Percentiles rank a stretch among this genome's conserved stretches.
These are phyloP conservation scores for Eubasilissa regina DNA, from an alignment of 1,140 invertebrate genomes.

Conservation along the genomic window DNA sequence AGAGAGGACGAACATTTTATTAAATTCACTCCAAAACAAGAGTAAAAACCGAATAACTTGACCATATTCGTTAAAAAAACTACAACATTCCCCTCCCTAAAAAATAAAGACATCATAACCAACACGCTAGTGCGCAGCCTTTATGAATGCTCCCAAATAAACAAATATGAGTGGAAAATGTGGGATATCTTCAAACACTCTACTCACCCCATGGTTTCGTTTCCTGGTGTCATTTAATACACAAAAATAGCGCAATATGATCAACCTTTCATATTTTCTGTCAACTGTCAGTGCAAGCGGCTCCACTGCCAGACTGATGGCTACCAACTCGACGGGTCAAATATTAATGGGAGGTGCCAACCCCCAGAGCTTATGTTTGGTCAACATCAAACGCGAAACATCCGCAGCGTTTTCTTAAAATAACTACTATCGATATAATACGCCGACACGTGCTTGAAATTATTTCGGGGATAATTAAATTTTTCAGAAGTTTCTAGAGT, in stretches of 20 bases:
- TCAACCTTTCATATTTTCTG: slow-evolving; percentile 58
- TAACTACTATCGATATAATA: too few relatives aligned
- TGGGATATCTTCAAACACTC: slow-evolving; percentile 16
- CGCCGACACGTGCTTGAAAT: too few relatives aligned
- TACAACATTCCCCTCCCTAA: slow-evolving; percentile 67
- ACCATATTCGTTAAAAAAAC: slow-evolving; percentile 48
- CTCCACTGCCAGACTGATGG: slow-evolving; percentile 43
- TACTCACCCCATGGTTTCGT: slow-evolving; percentile 77
- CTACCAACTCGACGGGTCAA: slow-evolving; percentile 33
- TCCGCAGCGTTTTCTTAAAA: background rate
- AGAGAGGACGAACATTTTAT: background rate
- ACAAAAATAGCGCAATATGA: slow-evolving; percentile 59
- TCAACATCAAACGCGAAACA: background rate
- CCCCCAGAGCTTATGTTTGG: background rate
- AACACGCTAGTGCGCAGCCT: background rate
- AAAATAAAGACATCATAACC: slow-evolving; percentile 64
- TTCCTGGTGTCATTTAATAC: slow-evolving; percentile 77
- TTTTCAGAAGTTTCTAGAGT: too few relatives aligned
- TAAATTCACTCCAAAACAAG: slow-evolving; percentile 21
- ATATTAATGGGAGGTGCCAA: background rate
- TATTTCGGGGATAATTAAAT: too few relatives aligned
- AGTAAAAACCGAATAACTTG: slow-evolving; percentile 41
- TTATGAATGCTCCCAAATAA: slow-evolving; percentile 18
- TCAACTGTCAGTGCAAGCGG: slow-evolving; percentile 65
- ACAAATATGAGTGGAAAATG: slow-evolving; percentile 16